phyloP scores from a whole-genome alignment of 2,888 invertebrate species.

The Adineta ricciae region DNA sequence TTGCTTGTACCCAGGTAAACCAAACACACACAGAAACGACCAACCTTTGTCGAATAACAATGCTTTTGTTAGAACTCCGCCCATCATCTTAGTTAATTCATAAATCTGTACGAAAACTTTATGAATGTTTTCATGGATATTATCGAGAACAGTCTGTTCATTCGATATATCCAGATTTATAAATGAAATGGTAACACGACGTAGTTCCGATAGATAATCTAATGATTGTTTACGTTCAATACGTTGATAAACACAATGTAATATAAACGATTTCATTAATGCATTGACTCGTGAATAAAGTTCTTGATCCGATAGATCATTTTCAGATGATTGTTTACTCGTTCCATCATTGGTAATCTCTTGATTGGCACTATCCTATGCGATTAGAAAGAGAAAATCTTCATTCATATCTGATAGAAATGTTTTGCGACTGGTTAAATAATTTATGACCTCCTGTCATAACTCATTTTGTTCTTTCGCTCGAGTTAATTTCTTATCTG shows the following conservation, averaged over 20 bases:
- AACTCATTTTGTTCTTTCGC: too few species aligned
- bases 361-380: background rate
- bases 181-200: conserved; percentile 59
- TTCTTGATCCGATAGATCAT: background rate
- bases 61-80: conserved; percentile 40
- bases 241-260: conserved; percentile 6
- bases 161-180: conserved; percentile 53
- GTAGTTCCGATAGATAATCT: conserved; percentile 61
- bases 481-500: too few species aligned
- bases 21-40: conserved; percentile 60
- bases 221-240: conserved; percentile 52
- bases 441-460: too few species aligned
- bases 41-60: conserved; percentile 53
- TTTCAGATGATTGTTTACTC: background rate
- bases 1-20: conserved; percentile 59
- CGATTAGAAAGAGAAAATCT: too few species aligned
- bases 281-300: background rate
- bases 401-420: too few species aligned
- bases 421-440: too few species aligned
- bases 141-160: conserved; percentile 34
- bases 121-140: conserved; percentile 38
- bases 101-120: conserved; percentile 21
- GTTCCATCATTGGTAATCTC: background rate
- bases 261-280: conserved; percentile 11
- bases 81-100: conserved; percentile 15